These are phyloP conservation scores for Scarus forsteni DNA, from an alignment of 2,797 vertebrate species.

Conservation along the genomic window DNA sequence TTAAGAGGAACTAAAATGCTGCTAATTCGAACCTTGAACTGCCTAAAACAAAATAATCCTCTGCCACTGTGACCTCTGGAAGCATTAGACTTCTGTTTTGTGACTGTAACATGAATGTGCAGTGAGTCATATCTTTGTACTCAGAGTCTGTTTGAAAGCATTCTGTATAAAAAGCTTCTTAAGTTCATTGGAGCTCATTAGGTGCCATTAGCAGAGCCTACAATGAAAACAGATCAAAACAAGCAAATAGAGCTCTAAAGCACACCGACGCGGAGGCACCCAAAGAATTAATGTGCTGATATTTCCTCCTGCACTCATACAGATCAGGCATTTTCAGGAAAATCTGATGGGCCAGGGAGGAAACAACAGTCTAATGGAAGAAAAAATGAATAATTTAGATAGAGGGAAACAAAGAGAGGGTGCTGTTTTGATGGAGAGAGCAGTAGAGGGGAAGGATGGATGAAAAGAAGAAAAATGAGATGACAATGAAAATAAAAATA, in stretches of 20 bases:
- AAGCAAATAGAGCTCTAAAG: constrained; percentile 11
- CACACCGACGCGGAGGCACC: neutral
- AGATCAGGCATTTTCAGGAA: too few species aligned
- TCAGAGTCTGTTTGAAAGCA: constrained; percentile 13
- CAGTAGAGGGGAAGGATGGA: too few species aligned
- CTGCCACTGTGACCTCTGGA: constrained; percentile 37
- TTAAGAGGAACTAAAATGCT: constrained; percentile 20
- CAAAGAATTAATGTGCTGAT: too few species aligned
- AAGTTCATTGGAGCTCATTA: constrained; percentile 37
- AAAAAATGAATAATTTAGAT: too few species aligned
- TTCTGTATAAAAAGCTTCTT: constrained; percentile 31
- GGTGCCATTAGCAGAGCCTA: constrained; percentile 37
- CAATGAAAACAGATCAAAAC: constrained; percentile 43
- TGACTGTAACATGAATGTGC: constrained; percentile 17
- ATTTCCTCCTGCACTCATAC: too few species aligned
- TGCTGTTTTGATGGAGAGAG: too few species aligned
- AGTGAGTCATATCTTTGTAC: constrained; percentile 43
- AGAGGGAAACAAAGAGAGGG: too few species aligned
- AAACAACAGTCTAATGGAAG: too few species aligned
- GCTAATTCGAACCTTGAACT: constrained; percentile 16
- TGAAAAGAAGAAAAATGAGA: too few species aligned
- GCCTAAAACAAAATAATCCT: constrained; percentile 16
- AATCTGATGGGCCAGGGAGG: too few species aligned
- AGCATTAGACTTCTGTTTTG: constrained; percentile 17
- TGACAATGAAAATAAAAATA: too few species aligned